Base-by-base conservation (phyloP, 2,797 vertebrate genomes). In the Threskiornis aethiopicus region DNA sequence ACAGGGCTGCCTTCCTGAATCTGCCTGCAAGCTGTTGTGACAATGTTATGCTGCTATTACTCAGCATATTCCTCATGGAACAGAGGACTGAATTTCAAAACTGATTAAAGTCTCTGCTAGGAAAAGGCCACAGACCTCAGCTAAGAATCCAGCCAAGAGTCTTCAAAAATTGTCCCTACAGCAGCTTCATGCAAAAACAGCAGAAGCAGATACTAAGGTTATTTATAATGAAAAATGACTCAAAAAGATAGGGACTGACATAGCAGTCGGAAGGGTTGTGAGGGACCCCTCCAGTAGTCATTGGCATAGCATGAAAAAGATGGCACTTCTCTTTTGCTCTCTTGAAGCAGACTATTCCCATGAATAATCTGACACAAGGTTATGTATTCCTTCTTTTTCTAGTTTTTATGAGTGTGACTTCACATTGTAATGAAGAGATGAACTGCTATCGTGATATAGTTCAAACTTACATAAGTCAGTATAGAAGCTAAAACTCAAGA, bases 41-140 rank as follows among this genome's bases (percentile, higher is more conserved):
- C 84, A 69, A 79, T 29, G 29, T 84, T 79, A 71, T 42, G 47
- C 69, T 93, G 76, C 57, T 89, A 29, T 96, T 93, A 93, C 78
- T 91, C 94, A 96, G 92, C 92, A 89, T 67, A 75, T 80, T 94
- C 71, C 46, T 96, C 15, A 3, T 35, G 64, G 80, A 90, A 82
- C 37, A 80, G 22, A 52, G 39, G 55, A 49, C 47, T 51, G 55
- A 83, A 89, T 70, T 90, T 97, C 80, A 89, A 93, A 95, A 73
- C 67, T 69, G 51, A 84, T 93, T 87, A 80, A 94, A 70, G 57
- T 51, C 33, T 52, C 77, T 65, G 31, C 59, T 89, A 25, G 61
- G 66, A 92, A 93, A 90, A 94, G 84, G 70, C 86, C 86, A 82
- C 11, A 64, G 84, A 95, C 37, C 55, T 26, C 66, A 92, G 67